Conservation (phyloP, 1,140 invertebrate genomes). For the Phymorhynchus buccinoides region DNA sequence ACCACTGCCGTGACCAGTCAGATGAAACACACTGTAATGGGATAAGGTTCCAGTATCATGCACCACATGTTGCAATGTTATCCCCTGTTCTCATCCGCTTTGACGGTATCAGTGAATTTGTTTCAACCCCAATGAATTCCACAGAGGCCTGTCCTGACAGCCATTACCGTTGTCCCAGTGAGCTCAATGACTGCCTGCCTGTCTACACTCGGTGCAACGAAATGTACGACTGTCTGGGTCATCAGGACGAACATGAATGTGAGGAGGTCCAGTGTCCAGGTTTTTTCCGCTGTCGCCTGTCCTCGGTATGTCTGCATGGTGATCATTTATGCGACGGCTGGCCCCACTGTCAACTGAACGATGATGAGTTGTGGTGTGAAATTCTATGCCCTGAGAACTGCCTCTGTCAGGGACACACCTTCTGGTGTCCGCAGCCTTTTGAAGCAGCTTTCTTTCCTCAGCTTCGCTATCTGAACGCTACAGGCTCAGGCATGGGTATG, state of each 20-base stretch:
- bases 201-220: conserved; percentile 32
- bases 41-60: too few relatives aligned
- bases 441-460: background rate
- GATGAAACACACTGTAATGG: background rate
- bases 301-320: background rate
- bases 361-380: conserved; percentile 19
- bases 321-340: conserved; percentile 34
- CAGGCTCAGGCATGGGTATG: background rate
- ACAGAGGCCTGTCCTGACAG: background rate
- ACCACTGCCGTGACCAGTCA: background rate
- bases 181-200: conserved; percentile 29
- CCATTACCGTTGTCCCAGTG: conserved; percentile 4
- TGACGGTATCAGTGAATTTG: too few relatives aligned
- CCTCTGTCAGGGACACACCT: conserved; percentile 11
- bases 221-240: conserved; percentile 17
- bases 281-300: background rate
- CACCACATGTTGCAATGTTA: too few relatives aligned
- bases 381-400: conserved; percentile 4
- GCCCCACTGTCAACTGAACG: conserved; percentile 23
- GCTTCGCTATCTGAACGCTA: background rate
- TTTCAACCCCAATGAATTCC: background rate
- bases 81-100: too few relatives aligned
- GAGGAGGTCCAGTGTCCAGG: background rate
- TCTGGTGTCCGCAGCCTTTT: conserved; percentile 9
- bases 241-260: background rate